These are phyloP conservation scores for Agrenia bidenticulata DNA, from an alignment of 2,888 invertebrate species.

Conservation along the genomic window DNA sequence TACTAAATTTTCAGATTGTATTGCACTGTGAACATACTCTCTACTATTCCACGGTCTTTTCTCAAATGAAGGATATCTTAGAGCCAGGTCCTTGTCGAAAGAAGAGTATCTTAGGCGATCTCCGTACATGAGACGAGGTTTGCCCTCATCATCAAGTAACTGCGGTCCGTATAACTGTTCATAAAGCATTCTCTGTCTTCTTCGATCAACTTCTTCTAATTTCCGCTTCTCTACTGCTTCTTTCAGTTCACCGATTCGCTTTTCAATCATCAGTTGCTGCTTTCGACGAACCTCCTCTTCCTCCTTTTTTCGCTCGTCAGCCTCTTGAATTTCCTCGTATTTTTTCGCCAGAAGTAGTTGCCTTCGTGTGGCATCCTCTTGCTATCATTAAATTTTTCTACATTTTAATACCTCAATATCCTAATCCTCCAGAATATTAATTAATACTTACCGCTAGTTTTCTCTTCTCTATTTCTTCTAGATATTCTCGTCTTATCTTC, in stretches of 20 bases:
- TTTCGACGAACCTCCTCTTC: slow-evolving; percentile 43
- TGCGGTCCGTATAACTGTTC: slow-evolving; percentile 4
- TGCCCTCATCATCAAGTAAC: neutral
- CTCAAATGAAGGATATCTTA: neutral
- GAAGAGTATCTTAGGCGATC: neutral
- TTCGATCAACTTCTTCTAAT: slow-evolving; percentile 29
- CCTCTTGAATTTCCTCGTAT: slow-evolving; percentile 48
- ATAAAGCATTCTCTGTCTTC: slow-evolving; percentile 18
- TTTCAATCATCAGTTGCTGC: slow-evolving; percentile 33
- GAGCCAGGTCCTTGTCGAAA: neutral
- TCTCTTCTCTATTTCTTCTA: slow-evolving; percentile 47
- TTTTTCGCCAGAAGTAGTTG: slow-evolving; percentile 44
- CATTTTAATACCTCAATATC: no score
- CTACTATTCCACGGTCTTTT: slow-evolving; percentile 43
- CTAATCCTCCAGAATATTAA: neutral
- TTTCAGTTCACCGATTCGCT: slow-evolving; percentile 30
- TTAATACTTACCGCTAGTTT: slow-evolving; percentile 39
- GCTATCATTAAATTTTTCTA: slow-evolving; percentile 23
- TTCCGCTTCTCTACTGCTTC: slow-evolving; percentile 33
- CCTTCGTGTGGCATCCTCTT: slow-evolving; percentile 44
- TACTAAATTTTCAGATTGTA: slow-evolving; percentile 24
- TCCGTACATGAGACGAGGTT: neutral
- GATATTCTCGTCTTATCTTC: slow-evolving; percentile 46
- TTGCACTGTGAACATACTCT: slow-evolving; percentile 48
- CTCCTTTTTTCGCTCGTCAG: slow-evolving; percentile 44